Evolutionary conservation across 2,888 invertebrate species (phyloP), one percentile per base, ranked within the genome.

Genomic region (Sarcophaga subvicina): DNA sequence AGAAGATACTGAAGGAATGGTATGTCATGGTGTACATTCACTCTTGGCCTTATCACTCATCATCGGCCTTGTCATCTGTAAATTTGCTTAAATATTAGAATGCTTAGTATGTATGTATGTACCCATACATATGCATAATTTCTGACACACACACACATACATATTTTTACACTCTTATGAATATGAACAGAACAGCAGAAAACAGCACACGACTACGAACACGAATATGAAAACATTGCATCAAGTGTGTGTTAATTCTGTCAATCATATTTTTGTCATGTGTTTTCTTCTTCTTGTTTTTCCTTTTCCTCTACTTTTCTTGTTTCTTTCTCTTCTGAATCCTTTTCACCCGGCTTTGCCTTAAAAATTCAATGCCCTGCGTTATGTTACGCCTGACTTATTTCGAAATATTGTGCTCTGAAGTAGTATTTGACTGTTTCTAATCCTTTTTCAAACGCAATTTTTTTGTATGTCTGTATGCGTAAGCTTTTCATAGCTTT

Each of bases 191-290:
- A 37, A 10, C 37, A 37, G 37, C 1, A 10, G 1, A 37, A 8
- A 10, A 37, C 37, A 37, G 2, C 8, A 37, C 54, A 49, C 0
- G 8, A 49, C 2, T 3, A 14, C n/a, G 45, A 49, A 49, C 14
- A 14, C 37, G 45, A 67, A 67, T n/a, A 47, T n/a, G 67, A 70
- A 72, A 79, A 72, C 75, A 82, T 87, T 84, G 84, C 84, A 79
- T 87, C 87, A 84, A 87, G 81, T 84, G 87, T 79, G 79, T 79
- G 79, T 84, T 87, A 84, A 84, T 84, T 63, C 84, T 87, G 87
- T 87, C 87, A 87, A 84, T 87, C 87, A 87, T 84, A 78, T 87
- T 81, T 37, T 62, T 84, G 81, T 80, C 79, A 82, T 82, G 67
- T 80, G 62, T 71, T 84, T 78, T 25, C 8, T 59, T 69, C 49